Conservation (phyloP, 2,113 vertebrate species). For the Bucco capensis region DNA sequence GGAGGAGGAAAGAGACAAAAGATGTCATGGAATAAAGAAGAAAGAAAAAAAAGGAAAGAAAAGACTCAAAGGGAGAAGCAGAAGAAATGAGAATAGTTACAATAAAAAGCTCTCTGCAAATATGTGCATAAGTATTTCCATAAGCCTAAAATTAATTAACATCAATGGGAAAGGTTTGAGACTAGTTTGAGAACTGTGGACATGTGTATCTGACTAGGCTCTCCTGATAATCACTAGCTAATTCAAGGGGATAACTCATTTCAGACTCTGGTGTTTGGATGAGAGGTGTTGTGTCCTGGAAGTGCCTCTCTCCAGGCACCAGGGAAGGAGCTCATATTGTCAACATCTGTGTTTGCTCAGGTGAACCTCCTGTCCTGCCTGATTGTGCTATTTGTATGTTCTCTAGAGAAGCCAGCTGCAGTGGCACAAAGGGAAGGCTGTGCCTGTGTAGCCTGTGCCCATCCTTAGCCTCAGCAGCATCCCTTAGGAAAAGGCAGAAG, state of each 20-base stretch:
- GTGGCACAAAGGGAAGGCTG: background rate
- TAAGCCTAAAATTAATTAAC: background rate
- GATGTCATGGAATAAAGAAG: background rate
- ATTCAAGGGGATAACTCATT: background rate
- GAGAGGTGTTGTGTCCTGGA: background rate
- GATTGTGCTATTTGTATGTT: background rate
- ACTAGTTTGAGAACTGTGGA: background rate
- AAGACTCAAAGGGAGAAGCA: background rate
- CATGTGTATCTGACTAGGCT: background rate
- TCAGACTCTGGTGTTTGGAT: background rate
- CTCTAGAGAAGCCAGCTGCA: background rate
- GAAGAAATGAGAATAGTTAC: background rate
- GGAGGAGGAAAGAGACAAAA: background rate
- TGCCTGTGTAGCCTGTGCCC: background rate
- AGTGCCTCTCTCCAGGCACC: background rate
- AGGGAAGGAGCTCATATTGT: background rate
- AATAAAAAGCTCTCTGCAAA: background rate
- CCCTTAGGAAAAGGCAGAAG: background rate
- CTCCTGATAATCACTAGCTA: background rate
- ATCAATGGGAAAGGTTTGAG: background rate
- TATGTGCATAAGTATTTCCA: background rate
- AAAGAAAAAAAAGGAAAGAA: background rate
- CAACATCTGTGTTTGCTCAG: rapidly evolving
- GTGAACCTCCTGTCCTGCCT: background rate
- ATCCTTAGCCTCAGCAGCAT: background rate